These are phyloP conservation scores for Cordilura impudica DNA, from an alignment of 2,888 invertebrate genomes.

Conservation along the genomic window DNA sequence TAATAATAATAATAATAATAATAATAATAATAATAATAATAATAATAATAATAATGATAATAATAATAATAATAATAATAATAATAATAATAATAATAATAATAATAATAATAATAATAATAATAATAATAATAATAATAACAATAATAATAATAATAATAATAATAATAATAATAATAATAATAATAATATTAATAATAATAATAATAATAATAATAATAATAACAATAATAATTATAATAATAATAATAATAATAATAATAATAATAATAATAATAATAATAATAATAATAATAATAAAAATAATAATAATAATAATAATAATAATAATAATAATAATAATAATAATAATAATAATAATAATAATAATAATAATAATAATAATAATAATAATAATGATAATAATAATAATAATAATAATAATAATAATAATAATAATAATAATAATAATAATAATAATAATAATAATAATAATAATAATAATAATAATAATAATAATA, in stretches of 20 bases:
- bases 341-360: slow-evolving; percentile 14
- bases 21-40: slow-evolving; percentile 14
- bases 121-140: slow-evolving; percentile 14
- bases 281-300: slow-evolving; percentile 14
- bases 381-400: no score
- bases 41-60: slow-evolving; percentile 8
- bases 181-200: neutral
- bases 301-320: slow-evolving; percentile 12
- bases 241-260: slow-evolving; percentile 10
- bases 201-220: slow-evolving; percentile 8
- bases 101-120: slow-evolving; percentile 14
- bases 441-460: slow-evolving; percentile 12
- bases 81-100: slow-evolving; percentile 12
- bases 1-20: slow-evolving; percentile 14
- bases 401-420: slow-evolving; percentile 14
- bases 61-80: slow-evolving; percentile 12
- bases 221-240: slow-evolving; percentile 5
- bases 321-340: slow-evolving; percentile 14
- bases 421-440: slow-evolving; percentile 14
- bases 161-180: slow-evolving; percentile 1
- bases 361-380: slow-evolving; percentile 11
- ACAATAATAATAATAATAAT: slow-evolving; percentile 10
- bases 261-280: slow-evolving; percentile 11
- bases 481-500: slow-evolving; percentile 14
- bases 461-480: slow-evolving; percentile 12